Evolutionary conservation across 2,113 vertebrate genomes (phyloP).

Genomic region (Passer domesticus): DNA sequence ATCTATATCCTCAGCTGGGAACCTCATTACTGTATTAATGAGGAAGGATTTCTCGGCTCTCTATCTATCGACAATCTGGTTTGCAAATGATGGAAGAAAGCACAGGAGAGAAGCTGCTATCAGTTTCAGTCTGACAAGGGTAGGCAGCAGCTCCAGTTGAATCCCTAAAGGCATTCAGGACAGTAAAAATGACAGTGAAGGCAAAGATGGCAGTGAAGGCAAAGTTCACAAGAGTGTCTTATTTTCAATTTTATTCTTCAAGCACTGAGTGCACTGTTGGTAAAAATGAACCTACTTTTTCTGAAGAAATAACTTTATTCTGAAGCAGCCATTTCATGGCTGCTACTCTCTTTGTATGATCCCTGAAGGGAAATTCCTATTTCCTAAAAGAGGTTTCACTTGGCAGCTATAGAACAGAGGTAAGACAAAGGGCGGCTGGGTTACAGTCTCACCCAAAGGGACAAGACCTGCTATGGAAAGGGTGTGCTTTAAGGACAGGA

Average conservation of each 20-base stretch:
- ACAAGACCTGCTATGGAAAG: background rate
- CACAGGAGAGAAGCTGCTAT: background rate
- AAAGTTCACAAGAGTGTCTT: background rate
- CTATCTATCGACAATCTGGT: background rate
- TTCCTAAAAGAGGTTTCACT: background rate
- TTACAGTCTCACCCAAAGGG: background rate
- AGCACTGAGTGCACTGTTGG: background rate
- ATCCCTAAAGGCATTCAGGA: background rate
- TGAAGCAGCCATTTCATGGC: background rate
- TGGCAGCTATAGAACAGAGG: background rate
- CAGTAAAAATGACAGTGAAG: background rate
- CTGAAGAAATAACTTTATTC: background rate
- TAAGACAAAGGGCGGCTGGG: background rate
- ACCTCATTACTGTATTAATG: background rate
- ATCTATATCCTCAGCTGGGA: background rate
- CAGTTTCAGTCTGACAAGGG: background rate
- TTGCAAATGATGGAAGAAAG: background rate
- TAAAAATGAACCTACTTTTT: background rate
- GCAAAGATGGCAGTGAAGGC: background rate
- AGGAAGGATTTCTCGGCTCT: background rate
- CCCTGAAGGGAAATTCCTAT: background rate
- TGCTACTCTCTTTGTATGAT: background rate
- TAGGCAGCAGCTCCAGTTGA: background rate
- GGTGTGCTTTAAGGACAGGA: background rate
- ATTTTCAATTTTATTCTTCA: background rate